Evolutionary conservation across 1,140 invertebrate genomes (phyloP).

Genomic region (Halictus rubicundus): DNA sequence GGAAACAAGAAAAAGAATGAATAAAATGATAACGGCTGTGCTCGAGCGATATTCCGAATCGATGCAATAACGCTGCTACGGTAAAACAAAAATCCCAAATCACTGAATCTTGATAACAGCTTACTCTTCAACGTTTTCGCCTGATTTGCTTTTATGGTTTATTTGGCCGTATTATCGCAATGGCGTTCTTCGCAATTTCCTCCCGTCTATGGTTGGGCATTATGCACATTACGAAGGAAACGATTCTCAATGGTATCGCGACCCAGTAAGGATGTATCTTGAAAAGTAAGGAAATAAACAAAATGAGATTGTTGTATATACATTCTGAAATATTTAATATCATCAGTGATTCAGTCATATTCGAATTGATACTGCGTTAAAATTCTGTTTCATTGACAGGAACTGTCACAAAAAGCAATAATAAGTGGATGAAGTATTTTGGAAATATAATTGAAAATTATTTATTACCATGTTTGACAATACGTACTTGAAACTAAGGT

Average conservation of each 20-base stretch:
- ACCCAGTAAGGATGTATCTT: neutral
- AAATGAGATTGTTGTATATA: neutral
- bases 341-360: neutral
- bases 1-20: neutral
- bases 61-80: neutral
- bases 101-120: conserved; percentile 12
- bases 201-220: neutral
- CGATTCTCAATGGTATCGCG: neutral
- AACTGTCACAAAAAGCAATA: no score
- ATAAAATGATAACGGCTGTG: neutral
- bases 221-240: neutral
- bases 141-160: conserved; percentile 23
- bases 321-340: neutral
- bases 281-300: neutral
- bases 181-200: conserved; percentile 6
- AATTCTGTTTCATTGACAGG: no score
- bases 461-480: no score
- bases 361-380: no score
- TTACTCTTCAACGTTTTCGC: conserved; percentile 12
- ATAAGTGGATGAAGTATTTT: no score
- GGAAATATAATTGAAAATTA: neutral
- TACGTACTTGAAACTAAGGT: no score
- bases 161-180: neutral
- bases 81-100: conserved; percentile 5
- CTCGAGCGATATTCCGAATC: neutral